Percentiles rank a stretch among this genome's conserved stretches.
These are phyloP conservation scores for Laticauda colubrina DNA, from an alignment of 2,113 vertebrate genomes.

Conservation along the genomic window DNA sequence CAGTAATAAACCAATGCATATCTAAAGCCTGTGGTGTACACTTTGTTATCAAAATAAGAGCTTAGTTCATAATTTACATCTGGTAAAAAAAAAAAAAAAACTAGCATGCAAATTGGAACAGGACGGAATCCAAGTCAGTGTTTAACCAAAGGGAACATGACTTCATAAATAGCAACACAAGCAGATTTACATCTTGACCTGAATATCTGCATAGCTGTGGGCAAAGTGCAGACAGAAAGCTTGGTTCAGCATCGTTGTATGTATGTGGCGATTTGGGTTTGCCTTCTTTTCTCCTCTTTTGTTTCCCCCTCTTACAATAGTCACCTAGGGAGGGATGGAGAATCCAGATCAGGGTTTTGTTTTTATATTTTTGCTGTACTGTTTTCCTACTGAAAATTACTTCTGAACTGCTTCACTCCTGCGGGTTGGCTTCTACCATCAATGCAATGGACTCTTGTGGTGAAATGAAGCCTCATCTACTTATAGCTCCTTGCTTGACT, in stretches of 20 bases:
- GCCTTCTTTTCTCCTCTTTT: neutral
- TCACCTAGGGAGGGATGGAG: neutral
- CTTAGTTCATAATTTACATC: conserved; percentile 30
- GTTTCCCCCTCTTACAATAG: neutral
- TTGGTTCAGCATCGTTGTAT: neutral
- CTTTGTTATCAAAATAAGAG: conserved; percentile 44
- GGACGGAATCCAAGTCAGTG: neutral
- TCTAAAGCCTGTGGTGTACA: neutral
- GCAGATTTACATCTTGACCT: neutral
- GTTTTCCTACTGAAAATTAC: neutral
- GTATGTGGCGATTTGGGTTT: neutral
- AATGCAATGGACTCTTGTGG: neutral
- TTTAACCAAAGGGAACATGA: conserved; percentile 6
- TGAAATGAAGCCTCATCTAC: neutral
- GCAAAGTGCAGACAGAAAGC: neutral
- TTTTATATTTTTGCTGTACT: neutral
- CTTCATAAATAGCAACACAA: conserved; percentile 8
- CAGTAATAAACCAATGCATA: conserved; percentile 27
- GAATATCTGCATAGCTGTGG: neutral
- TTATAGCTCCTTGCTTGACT: neutral
- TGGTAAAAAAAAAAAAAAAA: conserved; percentile 4
- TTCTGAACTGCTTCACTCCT: neutral
- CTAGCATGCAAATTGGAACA: neutral
- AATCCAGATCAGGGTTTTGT: neutral
- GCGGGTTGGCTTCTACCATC: neutral